These are phyloP conservation scores for Pachyuromys duprasi DNA, from an alignment of 2,797 vertebrate species.

Conservation along the genomic window DNA sequence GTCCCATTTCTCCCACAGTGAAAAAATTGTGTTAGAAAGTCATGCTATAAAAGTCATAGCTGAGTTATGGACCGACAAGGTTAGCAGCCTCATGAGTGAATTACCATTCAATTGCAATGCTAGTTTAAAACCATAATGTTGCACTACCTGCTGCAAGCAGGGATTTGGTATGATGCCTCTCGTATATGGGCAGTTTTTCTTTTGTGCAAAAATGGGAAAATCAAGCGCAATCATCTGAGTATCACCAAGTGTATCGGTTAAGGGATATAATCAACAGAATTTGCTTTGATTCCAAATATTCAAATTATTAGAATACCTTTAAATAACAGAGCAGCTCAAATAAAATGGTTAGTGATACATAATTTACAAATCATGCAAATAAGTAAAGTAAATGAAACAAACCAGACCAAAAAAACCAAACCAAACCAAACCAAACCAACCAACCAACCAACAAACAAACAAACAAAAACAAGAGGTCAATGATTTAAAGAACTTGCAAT, in stretches of 20 bases:
- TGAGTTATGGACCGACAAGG: too few relatives aligned
- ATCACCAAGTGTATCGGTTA: neutral
- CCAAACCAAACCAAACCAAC: neutral
- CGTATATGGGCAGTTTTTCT: neutral
- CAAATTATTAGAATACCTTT: neutral
- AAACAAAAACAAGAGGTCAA: neutral
- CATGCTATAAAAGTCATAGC: too few relatives aligned
- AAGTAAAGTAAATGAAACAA: neutral
- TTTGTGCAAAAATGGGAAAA: neutral
- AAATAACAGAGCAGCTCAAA: neutral
- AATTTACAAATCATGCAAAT: neutral
- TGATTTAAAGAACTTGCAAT: neutral
- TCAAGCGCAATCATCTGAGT: neutral
- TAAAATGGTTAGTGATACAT: neutral
- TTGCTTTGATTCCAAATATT: neutral
- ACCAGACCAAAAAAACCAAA: neutral
- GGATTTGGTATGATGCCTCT: neutral
- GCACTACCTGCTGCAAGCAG: neutral
- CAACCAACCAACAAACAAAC: too few relatives aligned
- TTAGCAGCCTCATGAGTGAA: neutral
- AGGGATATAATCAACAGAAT: neutral
- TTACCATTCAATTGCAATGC: neutral
- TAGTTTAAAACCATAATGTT: neutral
- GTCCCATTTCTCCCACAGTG: too few relatives aligned
- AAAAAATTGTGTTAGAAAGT: neutral